These are phyloP conservation scores for Anarhynchus alexandrinus DNA, from an alignment of 2,113 vertebrate species.

Conservation along the genomic window DNA sequence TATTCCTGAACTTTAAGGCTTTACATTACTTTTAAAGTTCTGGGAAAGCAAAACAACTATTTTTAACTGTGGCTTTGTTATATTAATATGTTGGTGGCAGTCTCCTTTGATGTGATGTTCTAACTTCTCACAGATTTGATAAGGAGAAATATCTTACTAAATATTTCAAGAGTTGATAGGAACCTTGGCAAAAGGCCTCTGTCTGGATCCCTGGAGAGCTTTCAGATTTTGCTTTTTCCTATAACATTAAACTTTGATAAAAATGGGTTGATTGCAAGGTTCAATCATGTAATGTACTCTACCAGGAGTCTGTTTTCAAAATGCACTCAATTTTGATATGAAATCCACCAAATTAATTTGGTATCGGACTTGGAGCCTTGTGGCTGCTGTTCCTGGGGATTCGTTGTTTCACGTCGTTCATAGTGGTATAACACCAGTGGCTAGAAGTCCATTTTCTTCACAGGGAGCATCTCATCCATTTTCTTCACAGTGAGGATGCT, in stretches of 20 bases:
- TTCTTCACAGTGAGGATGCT: not conserved
- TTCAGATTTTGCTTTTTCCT: not conserved
- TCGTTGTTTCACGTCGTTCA: accelerated
- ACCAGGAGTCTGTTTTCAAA: not conserved
- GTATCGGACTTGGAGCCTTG: not conserved
- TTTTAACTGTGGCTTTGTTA: not conserved
- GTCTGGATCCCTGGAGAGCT: not conserved
- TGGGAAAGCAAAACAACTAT: not conserved
- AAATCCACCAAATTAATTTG: not conserved
- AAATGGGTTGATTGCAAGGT: not conserved
- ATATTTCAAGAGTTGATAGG: not conserved
- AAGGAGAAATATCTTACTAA: not conserved
- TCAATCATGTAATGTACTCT: not conserved
- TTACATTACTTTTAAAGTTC: not conserved
- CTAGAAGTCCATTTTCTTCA: not conserved
- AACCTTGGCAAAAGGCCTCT: not conserved
- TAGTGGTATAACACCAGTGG: not conserved
- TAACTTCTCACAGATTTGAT: not conserved
- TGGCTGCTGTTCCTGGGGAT: not conserved
- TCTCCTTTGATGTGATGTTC: not conserved
- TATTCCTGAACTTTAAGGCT: too few species aligned
- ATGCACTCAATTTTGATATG: not conserved
- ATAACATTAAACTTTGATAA: not conserved
- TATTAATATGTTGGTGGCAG: not conserved
- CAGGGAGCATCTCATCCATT: not conserved